Conservation (phyloP, 2,797 vertebrate genomes). For the Sebastes oblongus region DNA sequence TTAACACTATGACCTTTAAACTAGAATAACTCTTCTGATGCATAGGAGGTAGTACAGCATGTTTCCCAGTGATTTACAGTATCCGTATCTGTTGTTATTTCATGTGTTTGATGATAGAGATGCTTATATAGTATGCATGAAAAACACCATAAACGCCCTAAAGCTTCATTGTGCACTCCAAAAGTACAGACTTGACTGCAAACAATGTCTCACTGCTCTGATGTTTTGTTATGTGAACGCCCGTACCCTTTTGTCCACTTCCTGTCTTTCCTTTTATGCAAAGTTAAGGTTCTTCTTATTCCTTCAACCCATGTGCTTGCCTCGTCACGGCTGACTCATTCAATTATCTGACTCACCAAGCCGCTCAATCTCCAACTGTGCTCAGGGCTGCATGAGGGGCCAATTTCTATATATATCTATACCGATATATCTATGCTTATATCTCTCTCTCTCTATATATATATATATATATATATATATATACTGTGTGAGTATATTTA, state of each 20-base stretch:
- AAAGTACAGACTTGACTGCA: background rate
- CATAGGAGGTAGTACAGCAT: background rate
- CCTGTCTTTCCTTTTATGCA: constrained; percentile 30
- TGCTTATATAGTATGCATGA: background rate
- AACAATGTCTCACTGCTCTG: background rate
- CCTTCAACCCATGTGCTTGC: constrained; percentile 51
- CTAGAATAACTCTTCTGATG: background rate
- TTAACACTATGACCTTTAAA: constrained; percentile 3
- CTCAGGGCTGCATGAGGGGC: constrained; percentile 49
- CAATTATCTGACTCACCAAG: constrained; percentile 81
- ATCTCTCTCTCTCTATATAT: background rate
- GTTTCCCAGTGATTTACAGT: constrained; percentile 1
- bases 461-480: background rate
- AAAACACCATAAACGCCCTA: background rate
- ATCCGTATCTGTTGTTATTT: background rate
- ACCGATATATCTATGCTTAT: background rate
- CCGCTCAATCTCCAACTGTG: constrained; percentile 69
- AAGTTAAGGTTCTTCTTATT: constrained; percentile 39
- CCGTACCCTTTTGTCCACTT: constrained; percentile 6
- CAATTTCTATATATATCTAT: constrained; percentile 20
- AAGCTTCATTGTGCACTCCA: background rate
- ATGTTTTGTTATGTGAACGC: background rate
- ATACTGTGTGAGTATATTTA: background rate
- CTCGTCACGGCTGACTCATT: constrained; percentile 78
- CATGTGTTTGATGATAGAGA: background rate